Percentiles rank a stretch among this genome's conserved stretches.
Evolutionary conservation across 2,888 invertebrate genomes (phyloP).

Genomic region (Sisyra terminalis): DNA sequence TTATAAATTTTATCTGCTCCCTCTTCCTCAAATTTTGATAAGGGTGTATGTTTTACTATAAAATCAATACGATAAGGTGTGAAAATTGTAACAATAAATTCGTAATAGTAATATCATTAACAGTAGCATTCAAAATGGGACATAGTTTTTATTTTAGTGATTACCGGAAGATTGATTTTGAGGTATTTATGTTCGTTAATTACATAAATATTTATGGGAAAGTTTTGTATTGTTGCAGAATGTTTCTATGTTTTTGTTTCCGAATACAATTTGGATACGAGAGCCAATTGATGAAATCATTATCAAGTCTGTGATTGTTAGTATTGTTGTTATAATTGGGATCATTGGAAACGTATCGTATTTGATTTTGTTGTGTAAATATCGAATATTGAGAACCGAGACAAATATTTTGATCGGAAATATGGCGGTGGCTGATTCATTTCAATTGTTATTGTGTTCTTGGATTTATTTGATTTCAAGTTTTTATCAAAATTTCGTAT

Average conservation of each 20-base stretch:
- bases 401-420: conserved; percentile 60
- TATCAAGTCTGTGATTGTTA: conserved; percentile 38
- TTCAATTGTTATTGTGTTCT: conserved; percentile 50
- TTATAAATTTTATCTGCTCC: no score
- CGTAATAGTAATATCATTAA: no score
- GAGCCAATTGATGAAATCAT: background rate
- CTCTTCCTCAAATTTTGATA: no score
- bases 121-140: no score
- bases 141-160: no score
- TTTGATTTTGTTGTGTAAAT: conserved; percentile 41
- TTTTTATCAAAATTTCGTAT: conserved; percentile 60
- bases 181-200: no score
- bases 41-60: no score
- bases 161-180: no score
- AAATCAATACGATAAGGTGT: no score
- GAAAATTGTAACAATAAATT: no score
- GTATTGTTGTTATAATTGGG: conserved; percentile 44
- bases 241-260: background rate
- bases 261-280: conserved; percentile 6
- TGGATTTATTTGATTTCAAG: conserved; percentile 60
- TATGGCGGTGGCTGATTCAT: conserved; percentile 53
- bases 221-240: no score
- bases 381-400: conserved; percentile 45
- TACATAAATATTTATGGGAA: no score
- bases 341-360: conserved; percentile 49